Evolutionary conservation across 1,140 invertebrate genomes (phyloP).

Genomic region (Nomia melanderi): DNA sequence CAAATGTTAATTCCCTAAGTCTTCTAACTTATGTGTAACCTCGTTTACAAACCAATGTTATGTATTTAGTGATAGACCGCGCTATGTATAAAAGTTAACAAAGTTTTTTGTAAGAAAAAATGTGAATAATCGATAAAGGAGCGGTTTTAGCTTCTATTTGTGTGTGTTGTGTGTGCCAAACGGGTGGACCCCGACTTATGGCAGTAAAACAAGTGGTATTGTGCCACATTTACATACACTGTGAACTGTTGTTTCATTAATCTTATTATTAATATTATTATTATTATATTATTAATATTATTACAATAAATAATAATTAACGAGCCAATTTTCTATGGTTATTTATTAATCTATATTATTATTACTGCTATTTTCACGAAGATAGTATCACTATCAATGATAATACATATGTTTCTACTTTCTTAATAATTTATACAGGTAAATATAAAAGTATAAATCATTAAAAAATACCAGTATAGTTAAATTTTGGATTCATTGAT

Average conservation of each 20-base stretch:
- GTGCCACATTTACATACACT: slow-evolving; percentile 22
- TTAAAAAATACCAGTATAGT: background rate
- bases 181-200: slow-evolving; percentile 33
- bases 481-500: background rate
- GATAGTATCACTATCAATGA: no score
- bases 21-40: slow-evolving; percentile 29
- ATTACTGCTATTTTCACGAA: slow-evolving; percentile 2
- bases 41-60: slow-evolving; percentile 38
- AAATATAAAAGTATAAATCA: background rate
- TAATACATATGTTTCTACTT: no score
- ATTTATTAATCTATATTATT: no score
- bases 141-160: slow-evolving; percentile 4
- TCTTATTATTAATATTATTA: slow-evolving; percentile 52
- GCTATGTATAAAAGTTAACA: slow-evolving; percentile 46
- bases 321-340: slow-evolving; percentile 7
- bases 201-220: slow-evolving; percentile 25
- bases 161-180: slow-evolving; percentile 8
- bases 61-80: slow-evolving; percentile 38
- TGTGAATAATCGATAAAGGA: slow-evolving; percentile 38
- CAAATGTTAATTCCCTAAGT: slow-evolving; percentile 17
- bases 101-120: slow-evolving; percentile 38
- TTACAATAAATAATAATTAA: slow-evolving; percentile 55
- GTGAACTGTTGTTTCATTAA: slow-evolving; percentile 53
- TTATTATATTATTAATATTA: slow-evolving; percentile 53
- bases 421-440: no score